Base-by-base conservation (phyloP, 2,888 invertebrate species). In the Andrena minutula region DNA sequence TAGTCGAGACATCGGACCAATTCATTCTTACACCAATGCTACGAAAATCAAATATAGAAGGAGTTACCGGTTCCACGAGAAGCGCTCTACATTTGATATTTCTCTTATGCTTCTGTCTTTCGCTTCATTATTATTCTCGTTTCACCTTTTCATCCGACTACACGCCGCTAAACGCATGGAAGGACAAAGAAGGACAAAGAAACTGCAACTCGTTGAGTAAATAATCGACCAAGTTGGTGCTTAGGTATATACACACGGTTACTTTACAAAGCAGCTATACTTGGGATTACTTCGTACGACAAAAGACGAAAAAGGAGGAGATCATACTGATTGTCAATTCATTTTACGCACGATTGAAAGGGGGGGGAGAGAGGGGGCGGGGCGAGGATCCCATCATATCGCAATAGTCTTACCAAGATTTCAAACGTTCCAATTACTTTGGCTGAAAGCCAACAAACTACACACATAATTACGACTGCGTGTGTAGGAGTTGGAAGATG, bases 111-210 rank as follows among this genome's bases (percentile, higher is more conserved):
- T 41, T 41, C 41, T 41, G 41, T 16, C 16, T 41, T 16, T 16
- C 41, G 16, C 41, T 41, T 16, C 16, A 16, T 41, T 5, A 41
- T 41, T 41, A 41, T 60, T 28, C 28, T 58, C 58, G 41, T 28
- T 28, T 58, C 26, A 6, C 58, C 58, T 58, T 28, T 28, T 58
- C 58, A 5, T 16, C 26, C 20, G 26, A 26, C 58, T 10, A 58
- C 6, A 58, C 28, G 28, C 28, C 2, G 28, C 26, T 69, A 28
- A 69, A 58, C 16, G 41, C 30, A 23, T 16, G 72, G 23, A 3
- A 30, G 61, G 32, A 20, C 26, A 41, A 28, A n/a, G 16, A 28
- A 20, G 28, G 64, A 56, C 53, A 73, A 64, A 73, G 73, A 63
- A 41, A 73, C 20, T 20, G 7, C 28, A 64, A 6, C 6, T 65